Percentiles rank a stretch among this genome's conserved stretches.
Conservation (phyloP, 2,113 vertebrate species). For the Oryctolagus cuniculus region mOryCun1.1 NC_091439.1:36275501-36276000, state of each 20-base stretch:
- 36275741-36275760: background rate
- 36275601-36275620: constrained; percentile 21
- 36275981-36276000: too few species aligned
- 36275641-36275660: background rate
- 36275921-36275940: background rate
- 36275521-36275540: background rate
- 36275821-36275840: constrained; percentile 47
- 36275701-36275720: background rate
- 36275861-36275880: background rate
- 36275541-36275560: constrained; percentile 41
- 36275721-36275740: constrained; percentile 25
- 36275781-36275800: background rate
- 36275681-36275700: constrained; percentile 35
- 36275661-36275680: constrained; percentile 5
- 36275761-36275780: constrained; percentile 4
- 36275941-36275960: background rate
- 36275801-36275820: background rate
- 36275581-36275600: constrained; percentile 6
- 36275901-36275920: background rate
- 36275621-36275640: constrained; percentile 36
- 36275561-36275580: constrained; percentile 10
- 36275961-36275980: background rate
- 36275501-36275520: background rate
- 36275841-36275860: background rate
- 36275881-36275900: constrained; percentile 2